Evolutionary conservation across 2,888 invertebrate genomes (phyloP), one percentile per base, ranked within the genome.

Genomic region (Meandrusa payeni): DNA sequence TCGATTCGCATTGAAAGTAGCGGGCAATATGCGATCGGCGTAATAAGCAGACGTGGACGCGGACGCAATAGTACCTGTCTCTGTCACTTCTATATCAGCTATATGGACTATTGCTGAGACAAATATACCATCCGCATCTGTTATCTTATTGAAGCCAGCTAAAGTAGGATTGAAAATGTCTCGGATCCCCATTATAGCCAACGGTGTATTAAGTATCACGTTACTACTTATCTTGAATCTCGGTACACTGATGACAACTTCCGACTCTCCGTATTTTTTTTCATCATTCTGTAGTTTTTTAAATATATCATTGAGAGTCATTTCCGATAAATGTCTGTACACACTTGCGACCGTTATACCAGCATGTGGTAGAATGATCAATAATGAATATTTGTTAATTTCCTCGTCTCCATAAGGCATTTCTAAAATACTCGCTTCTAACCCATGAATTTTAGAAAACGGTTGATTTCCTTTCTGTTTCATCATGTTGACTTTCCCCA

Each of bases 401-500:
- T 62, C 64, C 9, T 73, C 90, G 9, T 77, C 70, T 41, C 91
- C 91, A 52, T 94, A 94, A 0, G 93, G 92, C 36, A 94, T 59
- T 59, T 93, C 92, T 0, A 94, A 59, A 0, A 90, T 89, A 51
- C 90, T 88, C 1, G 90, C 89, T 31, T 89, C 82, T 24, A 93
- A 61, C 0, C 76, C 67, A 10, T 79, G 72, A 10, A 91, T 74
- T 42, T 86, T 80, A 1, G 88, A 81, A 59, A 88, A 92, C 0
- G 89, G 85, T 43, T 91, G 91, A 29, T 80, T 64, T 0, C 83
- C 89, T 50, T 86, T 78, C 53, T 91, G 90, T 49, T 86, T 88
- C 94, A 95, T 95, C 93, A 94, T 94, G 45, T 91, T 89, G 0
- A 93, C 92, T 42, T 79, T 66, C 0, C 90, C 90, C 5, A 83